phyloP scores from a whole-genome alignment of 2,113 vertebrate genomes.

The Tretioscincus oriximinensis region DNA sequence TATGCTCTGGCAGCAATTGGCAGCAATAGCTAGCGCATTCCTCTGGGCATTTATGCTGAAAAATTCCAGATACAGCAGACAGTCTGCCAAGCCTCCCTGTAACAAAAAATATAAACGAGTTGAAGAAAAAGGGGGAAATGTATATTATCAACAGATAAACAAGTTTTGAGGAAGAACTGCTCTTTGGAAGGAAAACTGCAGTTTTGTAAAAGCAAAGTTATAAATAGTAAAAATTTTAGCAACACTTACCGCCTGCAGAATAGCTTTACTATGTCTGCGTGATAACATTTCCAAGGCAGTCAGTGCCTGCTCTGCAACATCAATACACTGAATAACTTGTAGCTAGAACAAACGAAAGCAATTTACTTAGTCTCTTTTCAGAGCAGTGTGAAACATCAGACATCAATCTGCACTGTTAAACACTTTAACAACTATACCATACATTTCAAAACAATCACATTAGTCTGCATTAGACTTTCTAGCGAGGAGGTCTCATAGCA shows the following conservation, averaged over 20 bases:
- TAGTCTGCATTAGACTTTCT: too few relatives aligned
- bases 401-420: neutral
- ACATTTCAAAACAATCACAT: neutral
- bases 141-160: neutral
- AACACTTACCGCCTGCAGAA: conserved; percentile 92
- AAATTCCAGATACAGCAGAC: conserved; percentile 96
- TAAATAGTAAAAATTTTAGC: neutral
- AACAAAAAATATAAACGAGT: conserved; percentile 36
- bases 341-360: conserved; percentile 75
- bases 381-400: neutral
- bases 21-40: conserved; percentile 96
- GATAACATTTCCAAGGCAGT: conserved; percentile 98
- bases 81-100: conserved; percentile 94
- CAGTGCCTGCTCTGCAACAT: conserved; percentile 96
- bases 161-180: neutral
- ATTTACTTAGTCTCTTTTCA: neutral
- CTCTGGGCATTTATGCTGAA: conserved; percentile 99
- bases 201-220: neutral
- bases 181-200: neutral
- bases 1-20: conserved; percentile 99
- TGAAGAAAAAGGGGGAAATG: neutral
- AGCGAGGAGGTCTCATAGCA: too few relatives aligned
- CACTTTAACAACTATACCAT: neutral
- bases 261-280: conserved; percentile 97
- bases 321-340: conserved; percentile 98